Evolutionary conservation across 2,888 invertebrate genomes (phyloP).

Genomic region (Melanchra persicariae): DNA sequence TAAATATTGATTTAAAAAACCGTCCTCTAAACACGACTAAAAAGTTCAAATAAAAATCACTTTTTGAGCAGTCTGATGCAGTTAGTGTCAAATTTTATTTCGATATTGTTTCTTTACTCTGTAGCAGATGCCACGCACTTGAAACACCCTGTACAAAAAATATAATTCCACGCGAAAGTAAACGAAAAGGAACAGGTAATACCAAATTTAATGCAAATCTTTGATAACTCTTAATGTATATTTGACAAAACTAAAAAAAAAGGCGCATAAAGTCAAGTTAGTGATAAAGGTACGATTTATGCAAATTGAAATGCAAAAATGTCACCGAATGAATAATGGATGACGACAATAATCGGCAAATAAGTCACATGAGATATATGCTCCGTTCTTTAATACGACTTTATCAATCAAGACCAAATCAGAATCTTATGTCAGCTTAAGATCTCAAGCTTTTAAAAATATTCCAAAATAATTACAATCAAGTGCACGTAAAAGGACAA

Average conservation of each 20-base stretch:
- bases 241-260: constrained; percentile 68
- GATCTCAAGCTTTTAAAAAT: constrained; percentile 19
- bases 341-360: constrained; percentile 42
- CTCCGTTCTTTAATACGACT: constrained; percentile 17
- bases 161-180: not conserved
- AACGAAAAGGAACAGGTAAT: constrained; percentile 13
- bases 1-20: too few relatives aligned
- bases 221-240: constrained; percentile 62
- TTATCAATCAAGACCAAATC: constrained; percentile 51
- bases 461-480: constrained; percentile 40
- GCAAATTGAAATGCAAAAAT: constrained; percentile 72
- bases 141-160: too few relatives aligned
- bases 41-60: too few relatives aligned
- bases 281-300: constrained; percentile 77
- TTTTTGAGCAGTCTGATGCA: too few relatives aligned
- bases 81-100: too few relatives aligned
- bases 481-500: constrained; percentile 33
- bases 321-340: constrained; percentile 45
- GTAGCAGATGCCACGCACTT: too few relatives aligned
- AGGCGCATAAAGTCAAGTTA: constrained; percentile 68
- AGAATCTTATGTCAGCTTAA: constrained; percentile 54
- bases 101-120: too few relatives aligned
- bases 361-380: constrained; percentile 50
- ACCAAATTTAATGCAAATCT: constrained; percentile 60
- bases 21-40: too few relatives aligned